phyloP scores from a whole-genome alignment of 2,113 vertebrate genomes.

The Tor tambroides region DNA sequence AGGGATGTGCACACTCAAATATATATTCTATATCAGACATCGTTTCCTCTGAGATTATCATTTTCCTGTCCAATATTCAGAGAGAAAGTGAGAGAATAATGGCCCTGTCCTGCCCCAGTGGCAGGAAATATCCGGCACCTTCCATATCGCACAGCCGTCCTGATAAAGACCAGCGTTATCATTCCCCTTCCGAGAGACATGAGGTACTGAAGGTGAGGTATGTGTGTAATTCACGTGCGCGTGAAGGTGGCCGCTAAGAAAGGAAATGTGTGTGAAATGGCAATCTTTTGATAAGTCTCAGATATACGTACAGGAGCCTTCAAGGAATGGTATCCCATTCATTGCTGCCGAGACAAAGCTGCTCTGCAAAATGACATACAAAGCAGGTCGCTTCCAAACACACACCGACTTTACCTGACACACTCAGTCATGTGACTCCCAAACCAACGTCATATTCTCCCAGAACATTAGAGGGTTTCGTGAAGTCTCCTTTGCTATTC shows the following conservation, averaged over 20 bases:
- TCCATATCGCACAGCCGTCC: constrained; percentile 25
- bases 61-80: constrained; percentile 7
- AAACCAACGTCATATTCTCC: neutral
- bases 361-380: constrained; percentile 44
- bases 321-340: neutral
- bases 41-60: neutral
- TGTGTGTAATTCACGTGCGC: neutral
- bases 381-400: constrained; percentile 18
- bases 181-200: neutral
- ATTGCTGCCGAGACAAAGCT: neutral
- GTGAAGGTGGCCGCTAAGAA: neutral
- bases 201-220: constrained; percentile 24
- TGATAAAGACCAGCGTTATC: constrained; percentile 30
- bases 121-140: constrained; percentile 34
- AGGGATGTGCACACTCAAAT: neutral
- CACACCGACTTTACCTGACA: neutral
- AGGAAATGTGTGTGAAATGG: constrained; percentile 13
- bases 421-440: neutral
- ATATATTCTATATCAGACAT: neutral
- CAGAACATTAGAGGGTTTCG: neutral
- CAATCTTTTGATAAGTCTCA: constrained; percentile 23
- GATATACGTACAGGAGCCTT: neutral
- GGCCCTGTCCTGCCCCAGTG: neutral
- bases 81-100: constrained; percentile 10
- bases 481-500: neutral